Base-by-base conservation (phyloP, 1,140 invertebrate species). In the Drosophila pseudoobscura region DNA sequence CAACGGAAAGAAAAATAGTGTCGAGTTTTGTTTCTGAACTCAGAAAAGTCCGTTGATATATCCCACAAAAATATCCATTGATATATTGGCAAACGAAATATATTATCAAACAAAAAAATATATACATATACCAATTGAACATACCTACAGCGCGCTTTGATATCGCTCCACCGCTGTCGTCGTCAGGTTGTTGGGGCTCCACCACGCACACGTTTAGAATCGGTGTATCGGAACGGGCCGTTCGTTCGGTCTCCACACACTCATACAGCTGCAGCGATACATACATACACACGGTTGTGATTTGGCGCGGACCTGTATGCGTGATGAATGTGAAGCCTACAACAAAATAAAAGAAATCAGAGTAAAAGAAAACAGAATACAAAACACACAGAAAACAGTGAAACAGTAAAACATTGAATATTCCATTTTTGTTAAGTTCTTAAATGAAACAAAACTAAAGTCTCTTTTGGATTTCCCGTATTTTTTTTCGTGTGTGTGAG, bases 211-310 rank as follows among this genome's bases (percentile, higher is more conserved):
- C 35, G 35, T 39, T 39, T 39, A 39, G 35, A 39, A 39, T 39
- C 11, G 35, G 56, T 51, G 51, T 50, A 71, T 29, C 41, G 49
- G 50, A 69, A 60, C 69, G 64, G 69, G 35, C 17, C 17, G 35
- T 13, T 13, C 35, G 35, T 13, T 13, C 35, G 35, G 35, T 39
- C 35, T 39, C 35, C 35, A 58, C 50, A 66, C 29, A 44, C 43
- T 6, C 41, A 50, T 44, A 58, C 62, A 45, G 47, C 61, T 58
- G 69, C 44, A 74, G 53, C 63, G 60, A 80, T 63, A 83, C 68
- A 85, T 80, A 74, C 73, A 75, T 80, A 74, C 73, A 75, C 72
- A 80, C 82, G 82, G 82, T 80, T 87, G 80, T 85, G 80, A 85
- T 85, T 85, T 85, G 82, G 80, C 80, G 80, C 72, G 80, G 82